A percentile compares a stretch with the other conserved stretches of the same genome.
Evolutionary conservation across 1,140 invertebrate genomes (phyloP).

Genomic region (Orius insidiosus): DNA sequence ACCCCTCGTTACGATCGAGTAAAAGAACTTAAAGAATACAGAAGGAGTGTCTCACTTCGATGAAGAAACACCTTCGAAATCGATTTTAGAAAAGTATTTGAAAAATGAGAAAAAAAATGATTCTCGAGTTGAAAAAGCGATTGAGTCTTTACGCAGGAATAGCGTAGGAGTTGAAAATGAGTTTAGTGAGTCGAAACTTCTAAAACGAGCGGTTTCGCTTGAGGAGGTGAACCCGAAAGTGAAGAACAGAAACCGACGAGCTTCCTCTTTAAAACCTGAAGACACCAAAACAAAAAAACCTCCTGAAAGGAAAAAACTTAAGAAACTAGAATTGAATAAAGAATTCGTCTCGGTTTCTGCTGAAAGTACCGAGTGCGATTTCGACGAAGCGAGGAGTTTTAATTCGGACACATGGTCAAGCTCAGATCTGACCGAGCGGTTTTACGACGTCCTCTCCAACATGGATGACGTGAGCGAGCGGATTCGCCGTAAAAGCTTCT

Average conservation of each 20-base stretch:
- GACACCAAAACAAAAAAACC: conserved; percentile 1
- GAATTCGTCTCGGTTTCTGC: neutral
- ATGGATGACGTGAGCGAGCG: neutral
- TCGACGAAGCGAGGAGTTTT: conserved; percentile 6
- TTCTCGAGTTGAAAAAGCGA: conserved; percentile 13
- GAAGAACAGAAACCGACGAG: neutral
- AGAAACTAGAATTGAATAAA: conserved; percentile 5
- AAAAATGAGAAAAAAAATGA: conserved; percentile 9
- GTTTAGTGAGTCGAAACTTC: conserved; percentile 12
- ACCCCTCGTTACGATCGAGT: conserved; percentile 1
- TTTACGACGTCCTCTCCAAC: too few species aligned
- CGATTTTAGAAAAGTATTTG: conserved; percentile 8
- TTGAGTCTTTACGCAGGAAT: conserved; percentile 10
- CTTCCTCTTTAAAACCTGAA: conserved; percentile 12
- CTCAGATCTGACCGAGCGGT: neutral
- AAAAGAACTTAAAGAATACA: conserved; percentile 5
- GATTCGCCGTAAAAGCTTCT: too few species aligned
- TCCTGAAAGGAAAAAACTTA: conserved; percentile 1
- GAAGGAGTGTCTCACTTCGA: neutral
- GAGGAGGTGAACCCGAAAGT: neutral
- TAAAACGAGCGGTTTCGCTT: conserved; percentile 14
- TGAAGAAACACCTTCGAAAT: neutral
- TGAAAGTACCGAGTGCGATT: conserved; percentile 9
- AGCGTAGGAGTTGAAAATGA: conserved; percentile 9
- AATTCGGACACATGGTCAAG: conserved; percentile 14